Conservation (phyloP, 2,888 invertebrate genomes). For the Sphaerophoria taeniata region DNA sequence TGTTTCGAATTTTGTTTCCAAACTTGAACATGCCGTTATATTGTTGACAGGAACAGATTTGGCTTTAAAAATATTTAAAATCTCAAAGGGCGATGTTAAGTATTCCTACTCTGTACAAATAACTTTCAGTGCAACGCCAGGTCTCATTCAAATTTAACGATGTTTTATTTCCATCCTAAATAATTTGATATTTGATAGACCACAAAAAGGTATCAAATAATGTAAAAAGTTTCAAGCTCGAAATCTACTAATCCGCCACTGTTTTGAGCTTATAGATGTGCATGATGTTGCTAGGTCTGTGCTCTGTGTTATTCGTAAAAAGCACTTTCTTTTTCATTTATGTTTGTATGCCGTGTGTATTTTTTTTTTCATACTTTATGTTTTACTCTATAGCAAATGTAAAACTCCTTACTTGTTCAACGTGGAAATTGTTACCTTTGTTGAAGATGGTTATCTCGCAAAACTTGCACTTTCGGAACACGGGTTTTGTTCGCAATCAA, state of each 20-base stretch:
- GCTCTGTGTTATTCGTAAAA: constrained; percentile 14
- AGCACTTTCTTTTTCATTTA: constrained; percentile 67
- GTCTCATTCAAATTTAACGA: too few relatives aligned
- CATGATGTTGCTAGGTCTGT: constrained; percentile 44
- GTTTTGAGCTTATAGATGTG: neutral
- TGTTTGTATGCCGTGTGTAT: constrained; percentile 32
- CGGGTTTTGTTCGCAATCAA: constrained; percentile 63
- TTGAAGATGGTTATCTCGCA: constrained; percentile 36
- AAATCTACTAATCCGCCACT: neutral
- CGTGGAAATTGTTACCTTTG: constrained; percentile 57
- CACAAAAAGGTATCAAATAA: neutral
- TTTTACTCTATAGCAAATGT: neutral
- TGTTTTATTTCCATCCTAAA: too few relatives aligned
- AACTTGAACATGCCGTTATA: too few relatives aligned
- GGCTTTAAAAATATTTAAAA: too few relatives aligned
- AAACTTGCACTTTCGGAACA: constrained; percentile 14
- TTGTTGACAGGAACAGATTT: too few relatives aligned
- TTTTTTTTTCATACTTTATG: constrained; percentile 7
- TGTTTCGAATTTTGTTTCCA: too few relatives aligned
- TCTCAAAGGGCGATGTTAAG: too few relatives aligned
- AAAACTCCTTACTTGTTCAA: constrained; percentile 26
- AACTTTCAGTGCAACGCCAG: too few relatives aligned
- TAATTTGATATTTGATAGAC: too few relatives aligned
- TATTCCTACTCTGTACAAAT: too few relatives aligned
- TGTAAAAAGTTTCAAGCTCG: too few relatives aligned